phyloP scores from a whole-genome alignment of 2,797 vertebrate species.

The Zenarchopterus dispar region DNA sequence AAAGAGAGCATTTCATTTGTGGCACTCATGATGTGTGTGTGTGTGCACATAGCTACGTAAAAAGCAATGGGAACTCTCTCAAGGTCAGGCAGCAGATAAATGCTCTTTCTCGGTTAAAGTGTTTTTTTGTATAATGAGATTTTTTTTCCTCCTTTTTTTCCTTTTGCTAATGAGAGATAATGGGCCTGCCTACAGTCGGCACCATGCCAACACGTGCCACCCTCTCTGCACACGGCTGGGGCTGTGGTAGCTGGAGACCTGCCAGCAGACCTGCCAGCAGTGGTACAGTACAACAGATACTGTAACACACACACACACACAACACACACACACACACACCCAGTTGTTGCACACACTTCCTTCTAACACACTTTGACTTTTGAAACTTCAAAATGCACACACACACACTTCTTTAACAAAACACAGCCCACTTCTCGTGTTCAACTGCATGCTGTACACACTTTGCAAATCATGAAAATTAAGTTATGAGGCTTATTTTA shows the following conservation, averaged over 20 bases:
- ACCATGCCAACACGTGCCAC: slow-evolving; percentile 70
- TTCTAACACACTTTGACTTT: slow-evolving; percentile 19
- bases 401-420: slow-evolving; percentile 18
- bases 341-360: slow-evolving; percentile 45
- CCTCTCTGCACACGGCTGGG: slow-evolving; percentile 74
- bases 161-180: slow-evolving; percentile 84
- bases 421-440: slow-evolving; percentile 58
- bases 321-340: slow-evolving; percentile 33
- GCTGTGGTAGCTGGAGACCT: slow-evolving; percentile 74
- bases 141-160: slow-evolving; percentile 40
- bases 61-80: slow-evolving; percentile 76
- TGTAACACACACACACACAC: slow-evolving; percentile 51
- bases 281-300: slow-evolving; percentile 73
- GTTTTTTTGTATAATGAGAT: slow-evolving; percentile 77
- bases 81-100: slow-evolving; percentile 82
- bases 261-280: slow-evolving; percentile 75
- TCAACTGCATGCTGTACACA: not conserved
- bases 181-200: slow-evolving; percentile 82
- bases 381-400: slow-evolving; percentile 24
- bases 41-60: slow-evolving; percentile 50
- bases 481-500: slow-evolving; percentile 32
- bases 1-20: slow-evolving; percentile 57
- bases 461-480: slow-evolving; percentile 8
- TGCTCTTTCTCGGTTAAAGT: slow-evolving; percentile 71
- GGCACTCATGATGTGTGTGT: slow-evolving; percentile 49